A percentile compares a stretch with the other conserved stretches of the same genome.
phyloP scores from a whole-genome alignment of 2,797 vertebrate species.

The Poeciliopsis paucimaculata region DNA sequence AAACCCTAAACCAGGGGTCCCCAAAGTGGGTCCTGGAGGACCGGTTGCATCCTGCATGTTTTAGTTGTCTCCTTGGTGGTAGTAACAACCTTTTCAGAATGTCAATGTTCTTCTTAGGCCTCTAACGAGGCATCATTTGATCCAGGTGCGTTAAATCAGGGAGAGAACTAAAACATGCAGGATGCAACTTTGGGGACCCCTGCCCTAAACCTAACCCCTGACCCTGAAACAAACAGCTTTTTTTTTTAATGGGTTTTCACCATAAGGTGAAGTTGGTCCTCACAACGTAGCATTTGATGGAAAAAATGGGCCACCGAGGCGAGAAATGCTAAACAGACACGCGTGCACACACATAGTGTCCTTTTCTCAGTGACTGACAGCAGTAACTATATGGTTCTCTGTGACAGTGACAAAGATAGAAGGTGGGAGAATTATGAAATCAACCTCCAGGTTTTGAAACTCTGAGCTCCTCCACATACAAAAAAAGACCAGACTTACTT shows the following conservation, averaged over 20 bases:
- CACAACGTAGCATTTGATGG: background rate
- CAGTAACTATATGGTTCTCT: constrained; percentile 35
- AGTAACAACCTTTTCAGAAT: too few species aligned
- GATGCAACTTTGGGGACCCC: too few species aligned
- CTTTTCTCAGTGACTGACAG: constrained; percentile 44
- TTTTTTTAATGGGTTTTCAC: background rate
- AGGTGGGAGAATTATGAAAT: background rate
- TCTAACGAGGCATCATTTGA: too few species aligned
- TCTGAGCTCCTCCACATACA: constrained; percentile 34
- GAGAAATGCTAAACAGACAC: background rate
- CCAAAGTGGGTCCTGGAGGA: too few species aligned
- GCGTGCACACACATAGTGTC: background rate
- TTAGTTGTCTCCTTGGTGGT: too few species aligned
- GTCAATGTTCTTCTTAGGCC: too few species aligned
- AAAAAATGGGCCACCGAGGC: background rate
- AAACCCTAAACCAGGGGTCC: too few species aligned
- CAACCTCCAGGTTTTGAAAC: constrained; percentile 7
- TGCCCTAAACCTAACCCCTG: too few species aligned
- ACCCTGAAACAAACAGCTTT: background rate
- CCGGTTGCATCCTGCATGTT: too few species aligned
- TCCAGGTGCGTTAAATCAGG: too few species aligned
- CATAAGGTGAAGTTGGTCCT: background rate
- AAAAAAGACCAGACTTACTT: background rate
- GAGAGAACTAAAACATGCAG: too few species aligned
- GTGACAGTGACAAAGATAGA: constrained; percentile 23